Evolutionary conservation across 2,113 vertebrate species (phyloP).

Genomic region (Chloropsis cyanopogon): DNA sequence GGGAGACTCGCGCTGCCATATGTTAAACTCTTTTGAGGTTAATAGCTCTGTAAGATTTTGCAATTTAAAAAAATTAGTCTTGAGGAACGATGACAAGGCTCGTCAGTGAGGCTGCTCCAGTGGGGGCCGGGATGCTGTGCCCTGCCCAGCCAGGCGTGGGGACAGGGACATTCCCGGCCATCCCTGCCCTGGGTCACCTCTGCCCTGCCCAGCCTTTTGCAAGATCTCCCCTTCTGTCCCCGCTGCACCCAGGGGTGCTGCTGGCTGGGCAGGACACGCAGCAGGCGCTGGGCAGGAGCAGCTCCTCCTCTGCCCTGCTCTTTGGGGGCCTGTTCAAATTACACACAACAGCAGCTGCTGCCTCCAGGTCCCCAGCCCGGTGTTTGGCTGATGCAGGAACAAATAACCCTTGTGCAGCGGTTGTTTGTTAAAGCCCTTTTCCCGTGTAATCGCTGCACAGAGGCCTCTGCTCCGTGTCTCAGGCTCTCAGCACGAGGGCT

Average conservation of each 20-base stretch:
- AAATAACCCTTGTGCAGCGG: background rate
- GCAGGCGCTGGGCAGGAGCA: background rate
- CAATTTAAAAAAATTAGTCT: conserved; percentile 76
- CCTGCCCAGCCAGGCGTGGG: background rate
- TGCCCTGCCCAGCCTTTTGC: background rate
- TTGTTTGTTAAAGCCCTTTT: background rate
- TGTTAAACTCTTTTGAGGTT: conserved; percentile 80
- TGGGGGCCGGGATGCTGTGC: background rate
- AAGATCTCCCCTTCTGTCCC: background rate
- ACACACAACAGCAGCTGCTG: background rate
- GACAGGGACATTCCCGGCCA: fast-evolving
- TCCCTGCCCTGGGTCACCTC: fast-evolving
- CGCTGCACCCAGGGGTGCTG: background rate
- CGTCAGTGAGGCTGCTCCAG: background rate
- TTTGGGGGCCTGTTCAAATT: background rate
- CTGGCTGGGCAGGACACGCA: fast-evolving
- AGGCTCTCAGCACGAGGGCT: fast-evolving
- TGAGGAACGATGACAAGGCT: conserved; percentile 68
- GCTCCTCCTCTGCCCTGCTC: background rate
- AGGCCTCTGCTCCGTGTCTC: background rate
- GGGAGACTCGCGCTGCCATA: conserved; percentile 75
- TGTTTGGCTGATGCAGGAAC: background rate
- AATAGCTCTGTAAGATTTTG: conserved; percentile 80
- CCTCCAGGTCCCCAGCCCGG: background rate
- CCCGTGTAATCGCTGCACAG: background rate